Percentiles rank a stretch among this genome's conserved stretches.
Evolutionary conservation across 1,140 invertebrate species (phyloP).

Genomic region (Leptonema lineaticorne): DNA sequence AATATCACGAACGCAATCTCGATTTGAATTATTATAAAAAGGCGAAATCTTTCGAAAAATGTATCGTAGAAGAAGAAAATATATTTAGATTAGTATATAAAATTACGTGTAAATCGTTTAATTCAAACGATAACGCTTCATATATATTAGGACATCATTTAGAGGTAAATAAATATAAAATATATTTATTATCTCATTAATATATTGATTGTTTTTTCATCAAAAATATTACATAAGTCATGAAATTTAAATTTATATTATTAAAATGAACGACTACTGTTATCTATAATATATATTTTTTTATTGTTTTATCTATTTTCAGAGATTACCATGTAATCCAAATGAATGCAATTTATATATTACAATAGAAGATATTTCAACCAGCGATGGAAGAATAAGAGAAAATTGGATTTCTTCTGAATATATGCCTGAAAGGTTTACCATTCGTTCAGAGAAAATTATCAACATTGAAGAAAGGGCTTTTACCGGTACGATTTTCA

Average conservation of each 20-base stretch:
- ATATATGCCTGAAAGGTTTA: background rate
- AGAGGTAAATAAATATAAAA: background rate
- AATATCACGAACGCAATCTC: background rate
- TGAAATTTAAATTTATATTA: too few species aligned
- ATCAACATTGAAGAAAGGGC: constrained; percentile 18
- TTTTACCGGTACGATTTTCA: constrained; percentile 20
- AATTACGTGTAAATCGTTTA: background rate
- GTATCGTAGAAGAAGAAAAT: background rate
- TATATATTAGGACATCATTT: background rate
- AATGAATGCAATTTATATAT: background rate
- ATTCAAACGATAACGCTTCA: background rate
- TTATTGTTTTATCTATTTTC: background rate
- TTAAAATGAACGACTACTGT: too few species aligned
- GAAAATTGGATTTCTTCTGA: background rate
- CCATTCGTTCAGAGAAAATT: background rate
- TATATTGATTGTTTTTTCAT: background rate
- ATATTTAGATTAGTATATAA: too few species aligned
- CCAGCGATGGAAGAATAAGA: background rate
- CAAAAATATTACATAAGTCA: background rate
- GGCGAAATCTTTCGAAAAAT: background rate
- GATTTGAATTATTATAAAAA: background rate
- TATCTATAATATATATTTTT: background rate
- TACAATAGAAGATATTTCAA: background rate
- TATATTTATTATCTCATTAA: background rate
- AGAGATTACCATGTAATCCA: background rate